Evolutionary conservation across 2,888 invertebrate genomes (phyloP), one percentile per base, ranked within the genome.

Genomic region (Drosophila bunnanda): DNA sequence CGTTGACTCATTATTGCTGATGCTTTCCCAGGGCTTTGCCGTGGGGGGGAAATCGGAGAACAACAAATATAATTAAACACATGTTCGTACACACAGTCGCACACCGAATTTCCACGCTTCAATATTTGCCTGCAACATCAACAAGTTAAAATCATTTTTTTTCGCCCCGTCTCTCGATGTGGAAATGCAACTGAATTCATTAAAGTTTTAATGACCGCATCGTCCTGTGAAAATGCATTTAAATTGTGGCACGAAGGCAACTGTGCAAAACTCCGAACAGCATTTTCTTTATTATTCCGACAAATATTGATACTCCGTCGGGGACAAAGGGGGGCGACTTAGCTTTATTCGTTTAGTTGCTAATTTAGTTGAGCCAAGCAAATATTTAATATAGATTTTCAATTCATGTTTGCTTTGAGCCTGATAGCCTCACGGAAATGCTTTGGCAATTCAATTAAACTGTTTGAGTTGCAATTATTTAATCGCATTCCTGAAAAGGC

Each of bases 61-160:
- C 46, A 57, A 44, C 7, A 56, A 68, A 65, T 61, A 72, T 65
- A 69, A 64, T 69, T 55, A 74, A 69, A 44, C 72, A 72, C 36
- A 60, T 74, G 54, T 70, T 57, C 44, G 50, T 25, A 25, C 56
- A 44, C 43, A 58, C 34, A 38, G 6, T 6, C 48, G 39, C 55
- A 32, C 17, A 20, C 28, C 10, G 13, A 44, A 39, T 50, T 50
- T 25, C n/a, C 30, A 62, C 25, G 48, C 41, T 34, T 32, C 10
- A 61, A 57, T 79, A 65, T 85, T 77, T 80, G 69, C 71, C 43
- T 64, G 69, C 44, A 75, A 77, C 69, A 83, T 81, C 81, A 86
- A 76, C 76, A 84, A 78, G 84, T 80, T 75, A 70, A 76, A 67
- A 13, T 66, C 50, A 66, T 70, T 78, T 65, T 69, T 55, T 50